Evolutionary conservation across 2,113 vertebrate species (phyloP), one percentile per base, ranked within the genome.

Genomic region (Telmatochromis sp.): DNA sequence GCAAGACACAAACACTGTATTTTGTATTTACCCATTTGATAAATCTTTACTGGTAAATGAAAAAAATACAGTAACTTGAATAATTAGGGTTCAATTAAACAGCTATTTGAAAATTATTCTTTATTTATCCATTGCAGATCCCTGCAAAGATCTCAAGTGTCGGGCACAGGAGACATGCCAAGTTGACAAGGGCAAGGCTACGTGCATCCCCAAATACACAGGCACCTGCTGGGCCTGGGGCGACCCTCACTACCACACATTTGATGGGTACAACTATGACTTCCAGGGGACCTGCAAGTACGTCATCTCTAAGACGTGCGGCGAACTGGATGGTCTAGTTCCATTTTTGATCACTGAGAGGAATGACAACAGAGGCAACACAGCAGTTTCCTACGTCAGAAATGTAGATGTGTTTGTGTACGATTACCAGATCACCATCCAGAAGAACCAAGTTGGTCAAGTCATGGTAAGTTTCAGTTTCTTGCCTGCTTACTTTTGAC

Each of bases 281-380:
- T 98, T 97, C 93, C 97, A 97, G 89, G 97, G 97, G 60, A 96
- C 96, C 60, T 98, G 97, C 86, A 94, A 91, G 1, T 97, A 98
- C 87, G 81, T 42, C 65, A 91, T 98, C 83, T 96, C 96, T 0
- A 89, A 96, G 4, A 93, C 87, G 42, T 96, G 96, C 3, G 96
- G 96, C 0, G 86, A 90, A 0, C 86, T 96, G 68, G 3, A 89
- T 1, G 83, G 57, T 4, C 87, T 98, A 19, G 95, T 91, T 2
- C 96, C 97, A 17, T 98, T 98, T 89, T 94, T 92, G 1, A 63
- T 98, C 57, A 93, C 95, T 14, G 97, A 95, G 89, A 97, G 96
- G 91, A 98, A 98, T 0, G 94, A 97, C 51, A 94, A 98, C 81
- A 89, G 96, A 0, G 97, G 96, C 0, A 97, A 87, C 82, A 94